Evolutionary conservation across 2,888 invertebrate species (phyloP).

Genomic region (Callosobruchus maculatus): DNA sequence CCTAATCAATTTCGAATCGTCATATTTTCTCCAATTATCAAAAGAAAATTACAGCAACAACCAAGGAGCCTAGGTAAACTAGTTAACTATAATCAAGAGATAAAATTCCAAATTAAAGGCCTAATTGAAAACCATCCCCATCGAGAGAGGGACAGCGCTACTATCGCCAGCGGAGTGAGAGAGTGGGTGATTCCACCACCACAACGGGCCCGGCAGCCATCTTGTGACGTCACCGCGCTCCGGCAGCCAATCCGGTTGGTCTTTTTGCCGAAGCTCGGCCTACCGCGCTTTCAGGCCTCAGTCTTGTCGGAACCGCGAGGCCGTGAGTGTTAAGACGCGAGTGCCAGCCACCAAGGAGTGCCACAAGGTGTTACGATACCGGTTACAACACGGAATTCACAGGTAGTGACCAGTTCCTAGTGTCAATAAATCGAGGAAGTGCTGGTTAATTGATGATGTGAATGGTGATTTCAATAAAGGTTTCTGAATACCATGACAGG

Average conservation of each 20-base stretch:
- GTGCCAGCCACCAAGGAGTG: background rate
- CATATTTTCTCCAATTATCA: background rate
- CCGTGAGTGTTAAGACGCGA: background rate
- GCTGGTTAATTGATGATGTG: background rate
- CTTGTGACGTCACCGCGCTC: conserved; percentile 41
- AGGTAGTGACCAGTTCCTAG: background rate
- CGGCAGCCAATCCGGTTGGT: conserved; percentile 30
- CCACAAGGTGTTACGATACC: background rate
- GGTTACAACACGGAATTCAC: background rate
- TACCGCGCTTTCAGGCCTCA: conserved; percentile 21
- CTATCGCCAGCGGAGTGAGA: background rate
- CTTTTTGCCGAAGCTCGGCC: conserved; percentile 12
- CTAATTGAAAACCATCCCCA: conserved; percentile 12
- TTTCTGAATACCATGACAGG: too few species aligned
- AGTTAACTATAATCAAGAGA: conserved; percentile 1
- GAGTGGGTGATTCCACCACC: background rate
- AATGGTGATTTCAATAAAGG: background rate
- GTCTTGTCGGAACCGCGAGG: background rate
- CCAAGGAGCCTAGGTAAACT: background rate
- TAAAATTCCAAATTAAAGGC: conserved; percentile 13
- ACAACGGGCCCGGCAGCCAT: conserved; percentile 33
- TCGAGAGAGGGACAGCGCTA: background rate
- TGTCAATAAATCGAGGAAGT: background rate
- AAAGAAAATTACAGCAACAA: background rate
- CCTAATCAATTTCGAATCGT: background rate